Conservation (phyloP, 2,113 vertebrate genomes). For the Pelecanoides urinatrix region DNA sequence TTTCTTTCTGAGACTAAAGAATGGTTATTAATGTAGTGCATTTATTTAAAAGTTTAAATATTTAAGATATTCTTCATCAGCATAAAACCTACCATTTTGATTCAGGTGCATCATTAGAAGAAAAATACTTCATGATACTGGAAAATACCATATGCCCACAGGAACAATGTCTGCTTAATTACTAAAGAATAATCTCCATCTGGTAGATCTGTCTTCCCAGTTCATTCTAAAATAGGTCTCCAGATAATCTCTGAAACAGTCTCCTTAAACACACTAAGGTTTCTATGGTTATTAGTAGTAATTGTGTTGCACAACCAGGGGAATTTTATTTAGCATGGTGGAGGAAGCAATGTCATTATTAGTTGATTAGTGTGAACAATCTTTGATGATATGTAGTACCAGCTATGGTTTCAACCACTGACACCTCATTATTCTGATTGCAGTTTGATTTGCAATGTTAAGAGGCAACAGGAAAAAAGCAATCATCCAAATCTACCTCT, state of each 20-base stretch:
- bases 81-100: constrained; percentile 53
- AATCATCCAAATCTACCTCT: constrained; percentile 46
- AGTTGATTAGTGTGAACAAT: constrained; percentile 76
- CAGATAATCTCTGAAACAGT: constrained; percentile 62
- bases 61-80: constrained; percentile 52
- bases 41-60: constrained; percentile 71
- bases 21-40: constrained; percentile 57
- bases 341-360: constrained; percentile 70
- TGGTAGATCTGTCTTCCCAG: constrained; percentile 61
- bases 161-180: constrained; percentile 76
- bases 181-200: constrained; percentile 71
- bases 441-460: constrained; percentile 72
- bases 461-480: constrained; percentile 32
- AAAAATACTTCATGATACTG: constrained; percentile 53
- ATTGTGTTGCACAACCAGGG: constrained; percentile 70
- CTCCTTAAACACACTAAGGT: constrained; percentile 63
- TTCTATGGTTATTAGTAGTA: constrained; percentile 74
- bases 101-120: constrained; percentile 61
- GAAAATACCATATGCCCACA: constrained; percentile 64
- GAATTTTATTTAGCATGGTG: constrained; percentile 67
- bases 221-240: constrained; percentile 67
- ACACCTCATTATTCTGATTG: constrained; percentile 78
- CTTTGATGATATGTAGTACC: constrained; percentile 63
- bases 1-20: constrained; percentile 29
- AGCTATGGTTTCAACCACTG: constrained; percentile 61